phyloP scores from a whole-genome alignment of 2,797 vertebrate genomes.

The Enteromius mattozi region DNA sequence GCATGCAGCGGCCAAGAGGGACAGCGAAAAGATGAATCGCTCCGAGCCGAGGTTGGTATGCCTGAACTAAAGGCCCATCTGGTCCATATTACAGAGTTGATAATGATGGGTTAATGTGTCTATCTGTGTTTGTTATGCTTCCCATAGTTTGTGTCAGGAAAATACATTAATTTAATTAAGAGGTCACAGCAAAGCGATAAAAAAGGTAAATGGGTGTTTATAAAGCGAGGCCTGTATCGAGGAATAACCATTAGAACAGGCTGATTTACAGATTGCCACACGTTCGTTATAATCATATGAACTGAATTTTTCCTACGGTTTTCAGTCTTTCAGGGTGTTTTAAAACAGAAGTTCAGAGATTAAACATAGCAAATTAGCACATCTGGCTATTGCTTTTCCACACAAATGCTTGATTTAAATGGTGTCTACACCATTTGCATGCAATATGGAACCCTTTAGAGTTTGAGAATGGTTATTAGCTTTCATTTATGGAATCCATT shows the following conservation, averaged over 20 bases:
- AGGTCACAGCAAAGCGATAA: constrained; percentile 74
- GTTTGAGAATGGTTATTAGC: constrained; percentile 54
- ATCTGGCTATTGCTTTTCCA: neutral
- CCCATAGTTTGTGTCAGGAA: constrained; percentile 80
- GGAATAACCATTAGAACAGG: constrained; percentile 36
- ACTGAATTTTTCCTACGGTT: neutral
- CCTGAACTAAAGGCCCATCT: constrained; percentile 80
- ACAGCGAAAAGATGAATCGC: constrained; percentile 68
- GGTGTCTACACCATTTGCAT: neutral
- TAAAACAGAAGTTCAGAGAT: constrained; percentile 10
- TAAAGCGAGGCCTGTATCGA: constrained; percentile 48
- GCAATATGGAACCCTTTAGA: neutral
- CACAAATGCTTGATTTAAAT: neutral
- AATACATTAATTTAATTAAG: constrained; percentile 82
- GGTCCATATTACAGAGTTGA: constrained; percentile 89
- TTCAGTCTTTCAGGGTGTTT: neutral
- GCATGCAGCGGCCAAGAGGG: constrained; percentile 56
- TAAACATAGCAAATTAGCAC: neutral
- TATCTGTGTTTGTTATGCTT: constrained; percentile 84
- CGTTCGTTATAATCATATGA: neutral
- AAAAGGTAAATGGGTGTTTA: constrained; percentile 70
- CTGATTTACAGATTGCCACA: constrained; percentile 37
- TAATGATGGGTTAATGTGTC: constrained; percentile 85
- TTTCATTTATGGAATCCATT: constrained; percentile 68
- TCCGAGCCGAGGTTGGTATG: constrained; percentile 86